Base-by-base conservation (phyloP, 2,797 vertebrate genomes). In the Centropyge bicolor region DNA sequence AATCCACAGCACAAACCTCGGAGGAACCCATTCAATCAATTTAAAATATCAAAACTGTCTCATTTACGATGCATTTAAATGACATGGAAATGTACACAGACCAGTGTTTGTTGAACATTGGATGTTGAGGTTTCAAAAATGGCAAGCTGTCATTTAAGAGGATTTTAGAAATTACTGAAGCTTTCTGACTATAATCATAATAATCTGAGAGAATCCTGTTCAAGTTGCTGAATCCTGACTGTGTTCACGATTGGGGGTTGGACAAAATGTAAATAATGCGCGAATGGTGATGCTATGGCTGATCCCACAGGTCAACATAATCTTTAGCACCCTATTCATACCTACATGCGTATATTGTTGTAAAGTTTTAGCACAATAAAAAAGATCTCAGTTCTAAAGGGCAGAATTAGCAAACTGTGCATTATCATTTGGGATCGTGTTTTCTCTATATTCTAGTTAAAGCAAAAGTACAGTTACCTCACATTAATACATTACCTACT, bases 81-180 rank as follows among this genome's bases (percentile, higher is more conserved):
- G 45, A 66, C 14, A 70, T 16, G 13, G 43, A 48, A 48, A 57
- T 36, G 72, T 48, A 57, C 12, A 54, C 27, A 22, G 31, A 45
- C 16, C 24, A 46, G 46, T 19, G 19, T 22, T 24, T 19, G 52
- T 54, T 48, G 35, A 62, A 54, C 36, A 55, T 4, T 48, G 38
- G 41, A 46, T 41, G 41, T 36, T 61, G 20, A 9, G 24, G 56
- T 16, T 56, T 59, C 45, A 41, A 72, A 72, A 70, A 38, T 10
- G 49, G 9, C 67, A 61, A 51, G 10, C 46, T 17, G 48, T 64
- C 10, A 43, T 60, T 11, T 68, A 35, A 74, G 35, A 76, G 14
- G 16, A 75, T 51, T 69, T 70, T 20, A 57, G 51, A 60, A 38
- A 74, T 60, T 0, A 59, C 35, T 40, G 66, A 69, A 72, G 66